Evolutionary conservation across 2,888 invertebrate species (phyloP).

Genomic region (Venustoraphidia nigricollis): DNA sequence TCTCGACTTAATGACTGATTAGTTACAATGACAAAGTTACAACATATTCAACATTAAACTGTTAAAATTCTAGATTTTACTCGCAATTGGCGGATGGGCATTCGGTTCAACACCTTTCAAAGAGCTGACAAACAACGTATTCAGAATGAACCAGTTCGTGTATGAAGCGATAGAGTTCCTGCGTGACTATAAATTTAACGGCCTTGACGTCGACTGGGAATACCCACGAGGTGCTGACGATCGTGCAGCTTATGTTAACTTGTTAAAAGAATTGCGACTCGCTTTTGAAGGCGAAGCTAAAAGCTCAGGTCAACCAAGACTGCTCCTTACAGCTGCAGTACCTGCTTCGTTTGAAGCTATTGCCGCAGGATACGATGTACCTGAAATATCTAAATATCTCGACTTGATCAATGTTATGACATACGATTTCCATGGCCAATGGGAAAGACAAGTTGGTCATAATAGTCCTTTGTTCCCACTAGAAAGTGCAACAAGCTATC

Average conservation of each 20-base stretch:
- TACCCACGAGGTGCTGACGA: slow-evolving; percentile 85
- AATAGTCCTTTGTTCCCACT: slow-evolving; percentile 82
- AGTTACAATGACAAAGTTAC: too few relatives aligned
- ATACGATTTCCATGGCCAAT: slow-evolving; percentile 90
- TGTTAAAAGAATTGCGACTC: slow-evolving; percentile 72
- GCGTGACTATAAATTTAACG: slow-evolving; percentile 80
- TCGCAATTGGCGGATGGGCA: slow-evolving; percentile 92
- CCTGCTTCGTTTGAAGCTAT: slow-evolving; percentile 89
- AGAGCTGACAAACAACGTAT: slow-evolving; percentile 78
- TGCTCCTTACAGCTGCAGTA: slow-evolving; percentile 74
- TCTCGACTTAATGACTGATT: too few relatives aligned
- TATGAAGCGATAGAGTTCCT: slow-evolving; percentile 89
- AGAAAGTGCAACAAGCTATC: slow-evolving; percentile 78
- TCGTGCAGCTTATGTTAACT: slow-evolving; percentile 65
- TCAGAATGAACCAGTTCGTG: slow-evolving; percentile 89
- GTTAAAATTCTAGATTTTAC: slow-evolving; percentile 38
- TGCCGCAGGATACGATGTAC: slow-evolving; percentile 85
- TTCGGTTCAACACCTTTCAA: slow-evolving; percentile 92
- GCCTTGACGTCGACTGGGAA: slow-evolving; percentile 88
- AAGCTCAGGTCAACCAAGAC: slow-evolving; percentile 64
- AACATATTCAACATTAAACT: too few relatives aligned
- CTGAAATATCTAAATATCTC: slow-evolving; percentile 83
- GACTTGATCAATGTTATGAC: slow-evolving; percentile 93
- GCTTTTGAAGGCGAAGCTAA: slow-evolving; percentile 90
- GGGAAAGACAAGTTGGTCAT: slow-evolving; percentile 87